Conservation (phyloP, 2,797 vertebrate genomes). For the Momotus momota region DNA sequence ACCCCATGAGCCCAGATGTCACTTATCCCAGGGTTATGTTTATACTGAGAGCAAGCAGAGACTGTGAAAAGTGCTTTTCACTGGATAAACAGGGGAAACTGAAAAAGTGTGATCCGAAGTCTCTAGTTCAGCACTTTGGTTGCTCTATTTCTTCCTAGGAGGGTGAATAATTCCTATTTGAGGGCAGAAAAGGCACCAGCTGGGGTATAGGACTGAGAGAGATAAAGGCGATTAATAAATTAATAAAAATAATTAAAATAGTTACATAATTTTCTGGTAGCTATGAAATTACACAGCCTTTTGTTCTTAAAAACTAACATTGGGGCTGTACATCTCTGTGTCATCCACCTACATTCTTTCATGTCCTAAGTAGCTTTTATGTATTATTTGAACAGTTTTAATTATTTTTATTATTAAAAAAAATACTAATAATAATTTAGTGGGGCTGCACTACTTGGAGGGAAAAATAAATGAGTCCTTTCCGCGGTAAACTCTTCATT, state of each 20-base stretch:
- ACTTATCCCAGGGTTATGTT: background rate
- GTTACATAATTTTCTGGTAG: background rate
- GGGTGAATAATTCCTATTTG: background rate
- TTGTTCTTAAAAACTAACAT: too few species aligned
- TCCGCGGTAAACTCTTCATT: accelerated
- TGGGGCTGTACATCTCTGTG: background rate
- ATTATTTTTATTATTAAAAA: background rate
- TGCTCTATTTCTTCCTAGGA: background rate
- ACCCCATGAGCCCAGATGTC: background rate
- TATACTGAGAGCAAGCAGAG: background rate
- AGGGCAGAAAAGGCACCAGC: background rate
- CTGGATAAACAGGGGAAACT: background rate
- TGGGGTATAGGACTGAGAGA: background rate
- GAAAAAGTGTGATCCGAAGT: background rate
- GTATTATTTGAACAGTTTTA: background rate
- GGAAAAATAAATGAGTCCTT: accelerated
- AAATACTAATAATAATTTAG: too few species aligned
- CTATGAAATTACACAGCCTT: background rate
- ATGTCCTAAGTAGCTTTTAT: background rate
- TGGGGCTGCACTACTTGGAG: background rate
- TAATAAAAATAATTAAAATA: background rate
- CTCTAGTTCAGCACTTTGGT: background rate
- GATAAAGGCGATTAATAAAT: background rate
- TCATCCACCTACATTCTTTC: background rate
- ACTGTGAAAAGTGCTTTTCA: background rate